phyloP scores from a whole-genome alignment of 2,888 invertebrate species.

The Clitarchus hookeri region DNA sequence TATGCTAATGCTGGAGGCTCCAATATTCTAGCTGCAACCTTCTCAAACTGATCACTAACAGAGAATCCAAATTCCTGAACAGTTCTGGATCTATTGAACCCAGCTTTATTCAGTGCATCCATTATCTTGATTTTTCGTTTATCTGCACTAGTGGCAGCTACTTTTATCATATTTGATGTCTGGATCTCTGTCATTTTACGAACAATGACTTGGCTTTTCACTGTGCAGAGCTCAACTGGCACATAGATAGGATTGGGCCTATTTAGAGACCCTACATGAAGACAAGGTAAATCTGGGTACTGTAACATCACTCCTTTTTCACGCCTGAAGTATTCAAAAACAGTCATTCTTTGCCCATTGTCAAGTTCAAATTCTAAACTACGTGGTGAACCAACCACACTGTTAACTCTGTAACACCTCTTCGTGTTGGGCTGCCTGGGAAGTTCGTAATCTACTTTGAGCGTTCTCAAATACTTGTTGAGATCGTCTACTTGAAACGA shows the following conservation, averaged over 20 bases:
- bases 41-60: constrained; percentile 73
- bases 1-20: constrained; percentile 76
- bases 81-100: constrained; percentile 56
- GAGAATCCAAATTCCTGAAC: constrained; percentile 82
- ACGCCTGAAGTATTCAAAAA: constrained; percentile 56
- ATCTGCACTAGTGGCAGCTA: constrained; percentile 80
- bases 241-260: constrained; percentile 71
- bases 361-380: constrained; percentile 28
- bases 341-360: constrained; percentile 50
- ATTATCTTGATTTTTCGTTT: constrained; percentile 80
- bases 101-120: constrained; percentile 56
- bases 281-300: constrained; percentile 76
- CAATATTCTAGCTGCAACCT: constrained; percentile 78
- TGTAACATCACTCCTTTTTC: constrained; percentile 57
- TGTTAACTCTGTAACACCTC: constrained; percentile 57
- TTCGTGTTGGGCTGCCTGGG: constrained; percentile 53
- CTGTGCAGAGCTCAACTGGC: constrained; percentile 80
- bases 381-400: constrained; percentile 51
- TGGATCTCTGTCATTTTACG: constrained; percentile 82
- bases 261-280: constrained; percentile 73
- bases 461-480: constrained; percentile 53
- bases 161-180: constrained; percentile 83
- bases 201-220: constrained; percentile 77
- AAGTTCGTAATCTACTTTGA: constrained; percentile 57
- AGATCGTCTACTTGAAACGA: constrained; percentile 47